These are phyloP conservation scores for Trogon melanurus DNA, from an alignment of 2,113 vertebrate species.

Conservation along the genomic window DNA sequence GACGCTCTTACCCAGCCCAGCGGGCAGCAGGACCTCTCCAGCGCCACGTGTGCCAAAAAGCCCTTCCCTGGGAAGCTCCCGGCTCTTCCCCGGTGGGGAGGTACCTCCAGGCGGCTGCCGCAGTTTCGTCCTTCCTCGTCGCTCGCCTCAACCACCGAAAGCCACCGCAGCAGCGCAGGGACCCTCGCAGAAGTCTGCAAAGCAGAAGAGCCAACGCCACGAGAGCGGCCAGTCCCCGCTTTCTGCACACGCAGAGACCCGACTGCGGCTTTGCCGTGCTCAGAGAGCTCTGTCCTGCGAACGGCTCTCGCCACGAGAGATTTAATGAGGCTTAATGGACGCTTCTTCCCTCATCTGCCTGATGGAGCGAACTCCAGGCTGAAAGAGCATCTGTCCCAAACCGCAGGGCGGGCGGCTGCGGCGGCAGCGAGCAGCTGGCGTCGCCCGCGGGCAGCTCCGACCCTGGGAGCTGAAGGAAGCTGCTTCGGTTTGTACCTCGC, in stretches of 20 bases:
- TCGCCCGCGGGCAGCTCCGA: fast-evolving
- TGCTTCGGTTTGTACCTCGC: fast-evolving
- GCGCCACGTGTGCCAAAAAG: background rate
- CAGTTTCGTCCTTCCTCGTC: background rate
- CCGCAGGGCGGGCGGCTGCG: fast-evolving
- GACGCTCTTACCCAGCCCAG: background rate
- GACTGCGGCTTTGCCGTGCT: fast-evolving
- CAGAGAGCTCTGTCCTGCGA: fast-evolving
- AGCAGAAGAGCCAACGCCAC: background rate
- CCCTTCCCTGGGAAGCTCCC: background rate
- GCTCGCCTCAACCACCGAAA: fast-evolving
- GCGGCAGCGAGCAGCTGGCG: background rate
- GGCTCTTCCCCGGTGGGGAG: fast-evolving
- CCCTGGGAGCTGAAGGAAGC: background rate
- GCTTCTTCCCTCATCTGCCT: background rate
- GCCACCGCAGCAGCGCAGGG: fast-evolving
- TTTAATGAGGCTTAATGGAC: fast-evolving
- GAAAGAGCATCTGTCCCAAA: background rate
- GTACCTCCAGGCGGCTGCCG: background rate
- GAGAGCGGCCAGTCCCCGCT: fast-evolving
- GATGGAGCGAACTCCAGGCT: background rate
- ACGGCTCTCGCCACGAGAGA: fast-evolving
- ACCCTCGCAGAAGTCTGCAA: background rate
- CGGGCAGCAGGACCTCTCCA: fast-evolving
- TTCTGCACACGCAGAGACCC: fast-evolving